Evolutionary conservation across 1,140 invertebrate genomes (phyloP).

Genomic region (Drosophila watanabei): DNA sequence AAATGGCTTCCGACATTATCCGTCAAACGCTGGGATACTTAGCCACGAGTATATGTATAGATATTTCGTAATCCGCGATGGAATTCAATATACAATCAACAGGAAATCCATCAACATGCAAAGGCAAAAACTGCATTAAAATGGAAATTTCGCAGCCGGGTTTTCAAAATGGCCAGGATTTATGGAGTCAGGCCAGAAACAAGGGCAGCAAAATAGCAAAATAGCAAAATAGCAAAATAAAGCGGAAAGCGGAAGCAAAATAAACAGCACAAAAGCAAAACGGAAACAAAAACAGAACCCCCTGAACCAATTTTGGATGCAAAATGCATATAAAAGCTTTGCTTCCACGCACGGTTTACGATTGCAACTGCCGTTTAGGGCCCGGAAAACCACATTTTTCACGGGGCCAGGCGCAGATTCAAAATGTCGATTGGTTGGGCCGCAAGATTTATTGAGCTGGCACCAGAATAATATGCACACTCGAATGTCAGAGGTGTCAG

Average conservation of each 20-base stretch:
- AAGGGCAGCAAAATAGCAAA: conserved; percentile 4
- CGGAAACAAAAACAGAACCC: conserved; percentile 48
- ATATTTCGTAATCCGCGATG: conserved; percentile 17
- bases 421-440: conserved; percentile 20
- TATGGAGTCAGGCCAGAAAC: conserved; percentile 12
- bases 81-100: conserved; percentile 26
- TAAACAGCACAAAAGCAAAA: conserved; percentile 31
- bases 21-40: neutral
- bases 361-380: conserved; percentile 23
- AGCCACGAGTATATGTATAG: conserved; percentile 4
- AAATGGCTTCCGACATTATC: neutral
- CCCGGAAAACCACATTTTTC: conserved; percentile 18
- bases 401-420: conserved; percentile 6
- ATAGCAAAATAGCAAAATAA: conserved; percentile 4
- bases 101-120: conserved; percentile 44
- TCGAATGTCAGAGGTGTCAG: conserved; percentile 36
- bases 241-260: conserved; percentile 44
- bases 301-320: conserved; percentile 7
- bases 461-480: conserved; percentile 22
- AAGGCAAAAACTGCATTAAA: conserved; percentile 34
- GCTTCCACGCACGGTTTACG: conserved; percentile 29
- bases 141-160: conserved; percentile 35
- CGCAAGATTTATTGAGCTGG: conserved; percentile 22
- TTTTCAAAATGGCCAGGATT: conserved; percentile 36
- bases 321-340: conserved; percentile 27